Conservation (phyloP, 2,888 invertebrate species). For the Cephus pulcher region DNA sequence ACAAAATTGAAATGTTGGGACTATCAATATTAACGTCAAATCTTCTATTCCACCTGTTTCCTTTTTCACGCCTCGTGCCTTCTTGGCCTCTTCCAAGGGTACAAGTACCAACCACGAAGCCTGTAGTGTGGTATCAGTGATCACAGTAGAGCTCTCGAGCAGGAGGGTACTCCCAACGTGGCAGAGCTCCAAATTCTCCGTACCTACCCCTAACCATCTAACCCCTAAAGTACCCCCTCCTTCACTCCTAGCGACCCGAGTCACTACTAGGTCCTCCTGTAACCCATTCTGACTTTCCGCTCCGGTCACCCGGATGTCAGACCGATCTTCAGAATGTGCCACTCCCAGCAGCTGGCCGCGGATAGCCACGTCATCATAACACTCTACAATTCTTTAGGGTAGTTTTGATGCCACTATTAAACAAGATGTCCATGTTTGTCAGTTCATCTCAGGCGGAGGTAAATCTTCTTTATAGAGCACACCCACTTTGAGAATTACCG, state of each 20-base stretch:
- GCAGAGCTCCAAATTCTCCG: constrained; percentile 63
- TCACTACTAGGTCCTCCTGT: constrained; percentile 6
- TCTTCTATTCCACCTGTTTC: constrained; percentile 26
- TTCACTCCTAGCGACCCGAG: background rate
- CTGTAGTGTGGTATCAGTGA: constrained; percentile 64
- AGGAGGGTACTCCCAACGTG: constrained; percentile 61
- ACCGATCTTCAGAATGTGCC: constrained; percentile 13
- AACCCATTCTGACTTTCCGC: constrained; percentile 18
- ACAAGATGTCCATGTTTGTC: too few relatives aligned
- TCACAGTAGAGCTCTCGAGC: constrained; percentile 64
- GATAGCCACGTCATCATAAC: too few relatives aligned
- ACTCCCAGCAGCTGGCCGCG: constrained; percentile 13
- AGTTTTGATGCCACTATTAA: too few relatives aligned
- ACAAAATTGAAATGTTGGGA: constrained; percentile 21
- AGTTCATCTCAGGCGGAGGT: too few relatives aligned
- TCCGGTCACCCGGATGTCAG: constrained; percentile 11
- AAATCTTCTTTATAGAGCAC: too few relatives aligned
- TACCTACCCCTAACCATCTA: constrained; percentile 36
- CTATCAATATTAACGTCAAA: constrained; percentile 62
- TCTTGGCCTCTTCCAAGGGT: constrained; percentile 43
- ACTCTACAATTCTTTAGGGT: too few relatives aligned
- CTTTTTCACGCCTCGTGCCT: constrained; percentile 18
- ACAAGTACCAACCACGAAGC: constrained; percentile 43
- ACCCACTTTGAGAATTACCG: too few relatives aligned
- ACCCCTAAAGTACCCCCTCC: constrained; percentile 8